These are phyloP conservation scores for Uloborus diversus DNA, from an alignment of 1,140 invertebrate species.

Conservation along the genomic window DNA sequence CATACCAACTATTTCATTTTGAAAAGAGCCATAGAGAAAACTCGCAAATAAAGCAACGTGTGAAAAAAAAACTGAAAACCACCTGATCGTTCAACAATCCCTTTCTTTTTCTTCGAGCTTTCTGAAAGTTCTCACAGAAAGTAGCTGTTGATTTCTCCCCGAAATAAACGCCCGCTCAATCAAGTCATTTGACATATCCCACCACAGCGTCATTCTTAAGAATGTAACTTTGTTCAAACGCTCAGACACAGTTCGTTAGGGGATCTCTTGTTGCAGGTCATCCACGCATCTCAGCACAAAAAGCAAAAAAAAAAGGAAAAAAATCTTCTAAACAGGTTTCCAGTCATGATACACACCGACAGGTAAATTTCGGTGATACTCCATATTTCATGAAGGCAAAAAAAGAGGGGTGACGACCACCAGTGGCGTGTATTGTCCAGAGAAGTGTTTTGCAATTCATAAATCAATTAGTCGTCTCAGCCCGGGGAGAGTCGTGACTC, in stretches of 20 bases:
- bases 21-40: too few relatives aligned
- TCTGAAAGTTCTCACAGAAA: too few relatives aligned
- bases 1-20: too few relatives aligned
- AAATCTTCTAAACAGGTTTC: not conserved
- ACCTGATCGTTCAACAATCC: too few relatives aligned
- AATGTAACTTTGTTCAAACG: too few relatives aligned
- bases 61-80: too few relatives aligned
- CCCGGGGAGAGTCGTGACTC: constrained; percentile 23
- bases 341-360: not conserved
- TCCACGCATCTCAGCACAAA: not conserved
- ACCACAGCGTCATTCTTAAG: too few relatives aligned
- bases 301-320: not conserved
- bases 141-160: too few relatives aligned
- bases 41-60: too few relatives aligned
- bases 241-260: constrained; percentile 1
- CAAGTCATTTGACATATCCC: too few relatives aligned
- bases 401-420: constrained; percentile 15
- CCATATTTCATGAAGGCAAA: constrained; percentile 12
- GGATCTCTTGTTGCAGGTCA: not conserved
- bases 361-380: constrained; percentile 8
- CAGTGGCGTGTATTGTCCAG: constrained; percentile 22
- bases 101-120: too few relatives aligned
- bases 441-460: constrained; percentile 27
- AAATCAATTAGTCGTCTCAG: constrained; percentile 26
- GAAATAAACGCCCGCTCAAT: too few relatives aligned